These are phyloP conservation scores for Artibeus jamaicensis DNA, from an alignment of 2,797 vertebrate genomes.

Conservation along the genomic window DNA sequence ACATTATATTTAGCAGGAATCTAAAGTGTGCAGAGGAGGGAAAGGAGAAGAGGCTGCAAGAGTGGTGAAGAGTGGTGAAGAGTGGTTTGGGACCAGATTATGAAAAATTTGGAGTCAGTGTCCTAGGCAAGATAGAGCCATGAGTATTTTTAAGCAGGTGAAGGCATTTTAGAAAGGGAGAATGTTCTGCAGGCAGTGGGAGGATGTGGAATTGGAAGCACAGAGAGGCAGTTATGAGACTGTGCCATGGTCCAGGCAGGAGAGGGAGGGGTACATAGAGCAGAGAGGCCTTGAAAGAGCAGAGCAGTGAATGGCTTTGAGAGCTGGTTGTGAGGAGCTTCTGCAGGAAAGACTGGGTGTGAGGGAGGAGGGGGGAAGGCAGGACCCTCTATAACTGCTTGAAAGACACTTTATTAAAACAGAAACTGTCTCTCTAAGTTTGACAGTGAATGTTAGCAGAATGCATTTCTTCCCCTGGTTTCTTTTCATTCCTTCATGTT, in stretches of 20 bases:
- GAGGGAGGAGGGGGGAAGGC: not conserved
- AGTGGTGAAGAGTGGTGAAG: too few relatives aligned
- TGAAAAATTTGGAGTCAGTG: not conserved
- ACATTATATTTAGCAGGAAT: not conserved
- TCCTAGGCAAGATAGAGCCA: not conserved
- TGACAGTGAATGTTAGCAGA: not conserved
- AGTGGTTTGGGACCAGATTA: not conserved
- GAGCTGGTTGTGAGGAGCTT: not conserved
- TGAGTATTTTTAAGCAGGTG: not conserved
- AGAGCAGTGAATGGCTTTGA: not conserved
- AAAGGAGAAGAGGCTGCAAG: not conserved
- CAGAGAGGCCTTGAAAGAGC: not conserved
- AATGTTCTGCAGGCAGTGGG: not conserved
- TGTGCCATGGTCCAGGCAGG: not conserved
- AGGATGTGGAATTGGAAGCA: not conserved
- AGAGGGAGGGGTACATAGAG: not conserved
- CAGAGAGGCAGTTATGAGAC: not conserved
- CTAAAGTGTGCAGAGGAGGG: not conserved
- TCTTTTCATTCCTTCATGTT: not conserved
- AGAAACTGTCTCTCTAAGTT: not conserved
- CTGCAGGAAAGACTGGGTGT: fast-evolving
- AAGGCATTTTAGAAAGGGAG: not conserved
- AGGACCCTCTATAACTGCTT: not conserved
- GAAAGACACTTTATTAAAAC: not conserved
- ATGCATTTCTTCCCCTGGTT: not conserved